phyloP scores from a whole-genome alignment of 2,888 invertebrate species.

The Stictocephala bisonia region DNA sequence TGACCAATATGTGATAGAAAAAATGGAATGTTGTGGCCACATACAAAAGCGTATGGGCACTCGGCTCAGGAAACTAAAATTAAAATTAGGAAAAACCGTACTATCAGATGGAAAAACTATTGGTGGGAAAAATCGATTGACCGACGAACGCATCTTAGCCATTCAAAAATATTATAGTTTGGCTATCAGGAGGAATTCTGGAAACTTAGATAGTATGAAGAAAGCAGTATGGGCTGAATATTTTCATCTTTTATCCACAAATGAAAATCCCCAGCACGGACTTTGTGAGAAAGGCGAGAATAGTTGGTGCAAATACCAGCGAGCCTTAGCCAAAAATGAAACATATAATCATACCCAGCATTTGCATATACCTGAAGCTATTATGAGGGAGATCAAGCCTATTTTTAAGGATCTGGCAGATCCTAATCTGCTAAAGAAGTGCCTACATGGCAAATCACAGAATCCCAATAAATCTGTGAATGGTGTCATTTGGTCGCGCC shows the following conservation, averaged over 20 bases:
- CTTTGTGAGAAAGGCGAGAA: slow-evolving; percentile 1
- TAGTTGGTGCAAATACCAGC: slow-evolving; percentile 26
- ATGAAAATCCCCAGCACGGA: slow-evolving; percentile 7
- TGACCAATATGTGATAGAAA: slow-evolving; percentile 3
- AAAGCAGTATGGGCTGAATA: slow-evolving; percentile 25
- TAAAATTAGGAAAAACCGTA: not conserved
- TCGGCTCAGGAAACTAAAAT: not conserved
- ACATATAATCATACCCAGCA: not conserved
- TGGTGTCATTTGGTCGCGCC: slow-evolving; percentile 20
- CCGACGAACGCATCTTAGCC: not conserved
- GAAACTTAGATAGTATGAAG: not conserved
- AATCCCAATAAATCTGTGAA: slow-evolving; percentile 26
- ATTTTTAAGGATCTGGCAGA: not conserved
- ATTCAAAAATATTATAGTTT: slow-evolving; percentile 29
- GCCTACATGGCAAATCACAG: slow-evolving; percentile 18
- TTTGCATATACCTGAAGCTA: not conserved
- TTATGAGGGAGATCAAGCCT: not conserved
- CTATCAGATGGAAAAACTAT: slow-evolving; percentile 29
- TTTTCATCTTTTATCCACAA: not conserved
- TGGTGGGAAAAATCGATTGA: slow-evolving; percentile 15
- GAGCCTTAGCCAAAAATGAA: not conserved
- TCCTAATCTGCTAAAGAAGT: not conserved
- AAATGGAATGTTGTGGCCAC: slow-evolving; percentile 27
- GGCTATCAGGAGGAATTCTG: slow-evolving; percentile 19
- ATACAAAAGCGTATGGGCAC: not conserved